A percentile compares a stretch with the other conserved stretches of the same genome.
Conservation (phyloP, 2,888 invertebrate species). For the Selenia dentaria region DNA sequence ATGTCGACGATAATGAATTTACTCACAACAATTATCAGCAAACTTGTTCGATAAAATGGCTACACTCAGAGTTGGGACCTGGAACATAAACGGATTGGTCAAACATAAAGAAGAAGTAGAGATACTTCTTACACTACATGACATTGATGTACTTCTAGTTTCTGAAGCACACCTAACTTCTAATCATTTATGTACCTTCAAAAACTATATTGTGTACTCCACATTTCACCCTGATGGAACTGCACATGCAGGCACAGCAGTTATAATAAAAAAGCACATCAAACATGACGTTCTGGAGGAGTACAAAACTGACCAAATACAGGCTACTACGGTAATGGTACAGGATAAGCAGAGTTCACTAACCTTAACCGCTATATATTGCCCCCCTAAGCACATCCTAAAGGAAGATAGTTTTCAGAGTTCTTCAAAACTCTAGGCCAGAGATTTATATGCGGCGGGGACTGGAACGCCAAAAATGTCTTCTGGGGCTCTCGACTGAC, state of each 20-base stretch:
- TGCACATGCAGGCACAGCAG: not conserved
- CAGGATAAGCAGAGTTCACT: not conserved
- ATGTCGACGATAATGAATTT: too few relatives aligned
- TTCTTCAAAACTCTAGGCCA: not conserved
- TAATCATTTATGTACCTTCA: not conserved
- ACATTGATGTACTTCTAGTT: not conserved
- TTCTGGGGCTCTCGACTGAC: not conserved
- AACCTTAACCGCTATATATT: not conserved
- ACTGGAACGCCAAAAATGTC: not conserved
- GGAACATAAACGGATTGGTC: not conserved
- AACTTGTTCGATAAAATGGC: not conserved
- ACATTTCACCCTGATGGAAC: not conserved
- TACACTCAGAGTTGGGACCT: not conserved
- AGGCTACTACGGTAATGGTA: not conserved
- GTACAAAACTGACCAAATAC: not conserved
- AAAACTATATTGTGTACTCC: not conserved
- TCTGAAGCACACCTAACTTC: not conserved
- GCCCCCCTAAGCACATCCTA: not conserved
- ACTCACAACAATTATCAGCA: too few relatives aligned
- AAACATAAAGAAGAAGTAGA: not conserved
- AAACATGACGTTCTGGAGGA: not conserved
- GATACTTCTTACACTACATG: not conserved
- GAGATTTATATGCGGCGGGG: not conserved
- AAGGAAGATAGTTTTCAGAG: not conserved
- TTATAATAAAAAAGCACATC: not conserved